Conservation (phyloP, 1,140 invertebrate species). For the Pollicipes pollicipes region DNA sequence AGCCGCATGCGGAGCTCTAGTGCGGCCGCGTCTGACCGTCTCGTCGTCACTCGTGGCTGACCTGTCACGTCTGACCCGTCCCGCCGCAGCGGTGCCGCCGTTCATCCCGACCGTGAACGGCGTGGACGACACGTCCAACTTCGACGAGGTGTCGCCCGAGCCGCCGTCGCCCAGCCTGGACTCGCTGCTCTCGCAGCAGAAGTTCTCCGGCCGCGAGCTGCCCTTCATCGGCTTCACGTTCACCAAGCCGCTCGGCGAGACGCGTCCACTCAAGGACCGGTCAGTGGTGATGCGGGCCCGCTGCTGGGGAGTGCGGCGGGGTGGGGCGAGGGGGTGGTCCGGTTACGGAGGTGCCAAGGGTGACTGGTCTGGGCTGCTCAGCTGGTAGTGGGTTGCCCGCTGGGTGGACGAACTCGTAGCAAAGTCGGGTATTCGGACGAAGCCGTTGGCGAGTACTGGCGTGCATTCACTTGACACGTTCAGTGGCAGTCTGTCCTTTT, state of each 20-base stretch:
- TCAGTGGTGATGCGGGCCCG: neutral
- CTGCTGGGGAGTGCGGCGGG: no score
- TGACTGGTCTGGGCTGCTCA: neutral
- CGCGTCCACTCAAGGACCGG: neutral
- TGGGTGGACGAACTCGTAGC: no score
- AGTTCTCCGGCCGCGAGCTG: constrained; percentile 52
- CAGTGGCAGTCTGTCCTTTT: neutral
- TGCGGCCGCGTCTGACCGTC: no score
- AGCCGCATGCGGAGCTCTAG: no score
- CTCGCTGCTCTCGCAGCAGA: constrained; percentile 32
- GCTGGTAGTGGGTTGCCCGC: no score
- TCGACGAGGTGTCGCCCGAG: constrained; percentile 44
- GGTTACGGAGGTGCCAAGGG: neutral
- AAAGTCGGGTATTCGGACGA: no score
- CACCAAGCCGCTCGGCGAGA: constrained; percentile 21
- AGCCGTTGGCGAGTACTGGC: no score
- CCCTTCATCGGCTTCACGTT: constrained; percentile 60
- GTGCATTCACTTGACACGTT: no score
- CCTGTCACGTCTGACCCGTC: neutral
- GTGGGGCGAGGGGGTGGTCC: neutral
- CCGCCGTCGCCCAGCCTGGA: constrained; percentile 12
- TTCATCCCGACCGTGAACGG: constrained; percentile 49
- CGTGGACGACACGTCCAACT: constrained; percentile 65
- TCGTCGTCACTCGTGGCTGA: no score
- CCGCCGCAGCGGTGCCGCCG: constrained; percentile 39